phyloP scores from a whole-genome alignment of 2,888 invertebrate species.

The Rhingia campestris region DNA sequence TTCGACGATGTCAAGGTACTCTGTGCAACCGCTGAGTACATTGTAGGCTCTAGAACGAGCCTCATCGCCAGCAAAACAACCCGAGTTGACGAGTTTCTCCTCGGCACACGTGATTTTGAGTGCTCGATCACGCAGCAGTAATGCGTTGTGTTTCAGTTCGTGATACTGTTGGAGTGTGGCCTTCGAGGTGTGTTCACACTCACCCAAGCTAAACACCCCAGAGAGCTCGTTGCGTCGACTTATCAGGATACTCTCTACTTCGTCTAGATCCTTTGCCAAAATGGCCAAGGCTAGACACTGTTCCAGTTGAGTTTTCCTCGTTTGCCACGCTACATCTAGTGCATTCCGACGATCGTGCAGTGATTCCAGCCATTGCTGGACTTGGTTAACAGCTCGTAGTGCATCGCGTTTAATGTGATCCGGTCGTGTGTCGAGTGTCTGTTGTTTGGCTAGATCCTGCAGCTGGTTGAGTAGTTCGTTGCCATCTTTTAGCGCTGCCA shows the following conservation, averaged over 20 bases:
- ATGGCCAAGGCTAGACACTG: conserved; percentile 90
- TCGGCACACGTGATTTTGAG: conserved; percentile 90
- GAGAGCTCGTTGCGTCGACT: conserved; percentile 84
- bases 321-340: conserved; percentile 87
- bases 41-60: conserved; percentile 87
- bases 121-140: conserved; percentile 89
- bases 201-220: conserved; percentile 85
- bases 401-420: conserved; percentile 85
- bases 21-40: conserved; percentile 86
- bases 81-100: conserved; percentile 88
- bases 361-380: conserved; percentile 89
- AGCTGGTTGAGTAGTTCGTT: conserved; percentile 89
- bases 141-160: conserved; percentile 88
- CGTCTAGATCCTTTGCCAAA: conserved; percentile 88
- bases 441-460: conserved; percentile 88
- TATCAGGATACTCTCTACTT: conserved; percentile 85
- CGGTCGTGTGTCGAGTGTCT: conserved; percentile 89
- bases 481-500: conserved; percentile 91
- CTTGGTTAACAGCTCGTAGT: conserved; percentile 85
- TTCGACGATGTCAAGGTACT: conserved; percentile 89
- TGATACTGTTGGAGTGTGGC: conserved; percentile 87
- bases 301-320: conserved; percentile 89
- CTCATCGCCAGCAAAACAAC: conserved; percentile 88
- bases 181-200: conserved; percentile 88
- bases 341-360: conserved; percentile 89